phyloP scores from a whole-genome alignment of 2,113 vertebrate genomes.

The Callipepla californica region DNA sequence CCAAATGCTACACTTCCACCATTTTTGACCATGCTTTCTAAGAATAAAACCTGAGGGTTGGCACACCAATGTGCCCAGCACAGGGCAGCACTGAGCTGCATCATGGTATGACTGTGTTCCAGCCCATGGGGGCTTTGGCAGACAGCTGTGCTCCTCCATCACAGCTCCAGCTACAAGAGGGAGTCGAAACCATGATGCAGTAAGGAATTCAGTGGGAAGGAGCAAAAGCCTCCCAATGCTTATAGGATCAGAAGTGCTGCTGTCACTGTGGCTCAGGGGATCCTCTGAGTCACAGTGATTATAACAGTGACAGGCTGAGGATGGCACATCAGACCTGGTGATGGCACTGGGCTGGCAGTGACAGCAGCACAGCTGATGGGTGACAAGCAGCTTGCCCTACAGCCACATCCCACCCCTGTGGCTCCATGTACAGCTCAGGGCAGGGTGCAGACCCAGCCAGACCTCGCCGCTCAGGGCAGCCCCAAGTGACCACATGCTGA shows the following conservation, averaged over 20 bases:
- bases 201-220: not conserved
- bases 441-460: accelerated
- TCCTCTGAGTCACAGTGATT: not conserved
- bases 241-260: not conserved
- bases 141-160: not conserved
- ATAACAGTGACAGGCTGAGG: not conserved
- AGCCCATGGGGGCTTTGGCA: not conserved
- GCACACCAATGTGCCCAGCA: too few species aligned
- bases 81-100: too few species aligned
- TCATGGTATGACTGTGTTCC: too few species aligned
- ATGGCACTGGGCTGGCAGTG: accelerated
- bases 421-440: accelerated
- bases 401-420: not conserved
- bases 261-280: not conserved
- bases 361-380: not conserved
- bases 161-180: not conserved
- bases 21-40: not conserved
- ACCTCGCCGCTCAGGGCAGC: accelerated
- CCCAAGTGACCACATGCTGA: not conserved
- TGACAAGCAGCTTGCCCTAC: not conserved
- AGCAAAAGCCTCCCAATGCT: not conserved
- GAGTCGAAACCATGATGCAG: not conserved
- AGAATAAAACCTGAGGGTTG: not conserved
- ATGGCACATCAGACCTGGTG: not conserved
- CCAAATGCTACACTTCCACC: not conserved